phyloP scores from a whole-genome alignment of 2,888 invertebrate genomes.

The Plebejus anna region DNA sequence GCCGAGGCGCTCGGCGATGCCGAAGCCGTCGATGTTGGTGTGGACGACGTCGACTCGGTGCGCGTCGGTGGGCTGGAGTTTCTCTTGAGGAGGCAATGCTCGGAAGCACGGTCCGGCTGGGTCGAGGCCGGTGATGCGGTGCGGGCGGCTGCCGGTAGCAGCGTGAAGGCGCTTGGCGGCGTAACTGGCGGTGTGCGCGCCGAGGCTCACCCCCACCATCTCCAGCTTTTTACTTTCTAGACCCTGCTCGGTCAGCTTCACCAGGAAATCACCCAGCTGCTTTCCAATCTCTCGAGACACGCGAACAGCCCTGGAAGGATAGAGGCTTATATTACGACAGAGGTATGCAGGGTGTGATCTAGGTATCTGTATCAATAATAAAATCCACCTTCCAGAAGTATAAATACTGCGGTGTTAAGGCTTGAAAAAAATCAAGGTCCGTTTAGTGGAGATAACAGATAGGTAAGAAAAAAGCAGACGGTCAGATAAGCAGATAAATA shows the following conservation, averaged over 20 bases:
- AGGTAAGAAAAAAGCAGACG: too few relatives aligned
- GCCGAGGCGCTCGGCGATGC: conserved; percentile 62
- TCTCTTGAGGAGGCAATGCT: conserved; percentile 48
- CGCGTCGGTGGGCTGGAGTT: conserved; percentile 53
- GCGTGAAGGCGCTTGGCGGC: conserved; percentile 62
- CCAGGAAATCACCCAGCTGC: conserved; percentile 62
- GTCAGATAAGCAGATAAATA: too few relatives aligned
- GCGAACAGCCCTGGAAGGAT: conserved; percentile 59
- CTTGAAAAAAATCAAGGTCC: too few relatives aligned
- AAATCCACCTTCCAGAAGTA: neutral
- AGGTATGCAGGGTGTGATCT: neutral
- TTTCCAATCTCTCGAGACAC: conserved; percentile 55
- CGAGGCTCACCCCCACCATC: conserved; percentile 61
- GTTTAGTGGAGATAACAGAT: too few relatives aligned
- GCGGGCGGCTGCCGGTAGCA: conserved; percentile 56
- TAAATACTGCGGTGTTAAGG: too few relatives aligned
- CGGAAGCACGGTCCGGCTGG: conserved; percentile 71
- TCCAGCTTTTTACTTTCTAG: conserved; percentile 57
- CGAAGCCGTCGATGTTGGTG: conserved; percentile 72
- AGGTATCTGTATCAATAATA: neutral
- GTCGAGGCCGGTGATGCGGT: conserved; percentile 63
- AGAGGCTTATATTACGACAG: neutral
- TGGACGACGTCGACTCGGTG: conserved; percentile 60
- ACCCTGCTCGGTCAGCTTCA: conserved; percentile 52
- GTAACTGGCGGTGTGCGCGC: conserved; percentile 57